Percentiles rank a stretch among this genome's conserved stretches.
These are phyloP conservation scores for Anaspis maculata DNA, from an alignment of 2,888 invertebrate species.

Conservation along the genomic window DNA sequence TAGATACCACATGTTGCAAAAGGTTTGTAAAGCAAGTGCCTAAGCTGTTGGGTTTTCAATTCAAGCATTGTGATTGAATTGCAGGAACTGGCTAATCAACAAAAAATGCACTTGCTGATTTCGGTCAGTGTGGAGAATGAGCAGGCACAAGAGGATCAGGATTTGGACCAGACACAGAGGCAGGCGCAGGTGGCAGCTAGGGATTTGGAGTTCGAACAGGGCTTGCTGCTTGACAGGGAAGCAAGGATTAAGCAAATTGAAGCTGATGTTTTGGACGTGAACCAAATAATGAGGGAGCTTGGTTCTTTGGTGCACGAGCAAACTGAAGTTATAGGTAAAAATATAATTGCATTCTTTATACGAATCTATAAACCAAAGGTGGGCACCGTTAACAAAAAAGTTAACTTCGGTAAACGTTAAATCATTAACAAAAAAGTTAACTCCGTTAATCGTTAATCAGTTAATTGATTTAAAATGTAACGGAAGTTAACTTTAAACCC, in stretches of 20 bases:
- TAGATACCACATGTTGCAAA: constrained; percentile 66
- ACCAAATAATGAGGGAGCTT: constrained; percentile 73
- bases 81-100: constrained; percentile 58
- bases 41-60: constrained; percentile 21
- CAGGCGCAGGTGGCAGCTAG: constrained; percentile 45
- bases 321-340: constrained; percentile 59
- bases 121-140: constrained; percentile 34
- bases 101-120: constrained; percentile 52
- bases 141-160: constrained; percentile 25
- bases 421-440: too few species aligned
- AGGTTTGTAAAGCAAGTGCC: too few species aligned
- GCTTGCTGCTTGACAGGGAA: constrained; percentile 71
- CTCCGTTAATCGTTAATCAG: too few species aligned
- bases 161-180: constrained; percentile 41
- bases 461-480: too few species aligned
- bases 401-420: too few species aligned
- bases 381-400: too few species aligned
- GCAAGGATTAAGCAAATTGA: constrained; percentile 73
- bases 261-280: constrained; percentile 72
- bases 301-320: constrained; percentile 65
- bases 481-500: too few species aligned
- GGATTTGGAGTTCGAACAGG: constrained; percentile 68
- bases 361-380: too few species aligned
- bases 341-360: too few species aligned
- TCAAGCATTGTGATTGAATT: constrained; percentile 8